Evolutionary conservation across 2,888 invertebrate genomes (phyloP).

Genomic region (Bembecia ichneumoniformis): DNA sequence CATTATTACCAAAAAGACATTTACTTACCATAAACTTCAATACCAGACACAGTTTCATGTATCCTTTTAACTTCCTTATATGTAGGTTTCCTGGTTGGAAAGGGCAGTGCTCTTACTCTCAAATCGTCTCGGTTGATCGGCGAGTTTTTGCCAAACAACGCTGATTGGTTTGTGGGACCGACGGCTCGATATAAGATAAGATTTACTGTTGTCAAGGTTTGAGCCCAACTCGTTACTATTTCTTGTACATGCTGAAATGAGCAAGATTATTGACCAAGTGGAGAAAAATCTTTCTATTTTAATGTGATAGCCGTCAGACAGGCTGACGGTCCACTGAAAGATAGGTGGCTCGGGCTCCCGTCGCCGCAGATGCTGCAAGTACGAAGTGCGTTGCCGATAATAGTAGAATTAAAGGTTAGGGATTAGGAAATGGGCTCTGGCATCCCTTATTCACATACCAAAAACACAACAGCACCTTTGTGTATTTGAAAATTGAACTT

Average conservation of each 20-base stretch:
- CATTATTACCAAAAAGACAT: too few relatives aligned
- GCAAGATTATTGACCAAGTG: background rate
- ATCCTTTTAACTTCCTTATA: conserved; percentile 84
- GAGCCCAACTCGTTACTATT: conserved; percentile 77
- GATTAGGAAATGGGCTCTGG: too few relatives aligned
- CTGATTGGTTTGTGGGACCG: conserved; percentile 78
- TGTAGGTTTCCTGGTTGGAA: conserved; percentile 86
- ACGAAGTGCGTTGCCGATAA: too few relatives aligned
- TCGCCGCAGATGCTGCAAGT: too few relatives aligned
- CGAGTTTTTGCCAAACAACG: conserved; percentile 83
- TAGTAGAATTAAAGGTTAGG: too few relatives aligned
- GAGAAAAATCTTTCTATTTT: conserved; percentile 5
- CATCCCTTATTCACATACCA: too few relatives aligned
- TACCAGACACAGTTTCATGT: conserved; percentile 76
- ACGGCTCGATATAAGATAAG: conserved; percentile 84
- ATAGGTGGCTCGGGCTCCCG: too few relatives aligned
- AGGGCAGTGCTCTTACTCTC: conserved; percentile 80
- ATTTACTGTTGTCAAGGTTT: conserved; percentile 76
- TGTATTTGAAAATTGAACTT: too few relatives aligned
- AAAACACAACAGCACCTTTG: too few relatives aligned
- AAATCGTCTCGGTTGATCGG: conserved; percentile 75
- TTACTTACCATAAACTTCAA: conserved; percentile 77
- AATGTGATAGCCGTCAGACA: too few relatives aligned
- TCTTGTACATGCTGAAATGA: conserved; percentile 80
- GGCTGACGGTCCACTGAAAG: too few relatives aligned